Conservation (phyloP, 2,888 invertebrate species). For the Selenia dentaria region DNA sequence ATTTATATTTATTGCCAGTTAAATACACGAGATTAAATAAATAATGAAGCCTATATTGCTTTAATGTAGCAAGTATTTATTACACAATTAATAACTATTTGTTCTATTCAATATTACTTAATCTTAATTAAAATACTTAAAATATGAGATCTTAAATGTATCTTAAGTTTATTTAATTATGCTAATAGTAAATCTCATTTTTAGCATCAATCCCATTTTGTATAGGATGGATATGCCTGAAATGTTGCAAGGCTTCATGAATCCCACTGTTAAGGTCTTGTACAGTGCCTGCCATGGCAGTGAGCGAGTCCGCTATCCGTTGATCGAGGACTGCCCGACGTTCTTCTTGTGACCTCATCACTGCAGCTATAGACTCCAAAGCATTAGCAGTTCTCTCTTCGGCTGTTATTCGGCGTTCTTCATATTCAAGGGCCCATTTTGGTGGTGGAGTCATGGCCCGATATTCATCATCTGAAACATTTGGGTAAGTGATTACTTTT, state of each 20-base stretch:
- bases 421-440: constrained; percentile 68
- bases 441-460: constrained; percentile 59
- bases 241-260: constrained; percentile 59
- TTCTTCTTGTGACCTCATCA: constrained; percentile 62
- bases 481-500: no score
- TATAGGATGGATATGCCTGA: constrained; percentile 46
- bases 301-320: constrained; percentile 58
- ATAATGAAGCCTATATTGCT: no score
- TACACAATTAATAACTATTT: no score
- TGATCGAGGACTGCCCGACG: constrained; percentile 56
- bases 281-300: constrained; percentile 60
- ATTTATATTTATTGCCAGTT: no score
- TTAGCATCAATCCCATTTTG: constrained; percentile 53
- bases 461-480: constrained; percentile 52
- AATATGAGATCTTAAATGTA: no score
- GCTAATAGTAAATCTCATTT: constrained; percentile 48
- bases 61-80: no score
- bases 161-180: no score
- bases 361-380: constrained; percentile 58
- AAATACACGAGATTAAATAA: no score
- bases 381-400: constrained; percentile 71
- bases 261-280: constrained; percentile 65
- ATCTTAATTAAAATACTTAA: no score
- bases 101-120: no score
- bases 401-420: constrained; percentile 66